Evolutionary conservation across 2,113 vertebrate genomes (phyloP), one percentile per base, ranked within the genome.

Genomic region (Galbula dea): DNA sequence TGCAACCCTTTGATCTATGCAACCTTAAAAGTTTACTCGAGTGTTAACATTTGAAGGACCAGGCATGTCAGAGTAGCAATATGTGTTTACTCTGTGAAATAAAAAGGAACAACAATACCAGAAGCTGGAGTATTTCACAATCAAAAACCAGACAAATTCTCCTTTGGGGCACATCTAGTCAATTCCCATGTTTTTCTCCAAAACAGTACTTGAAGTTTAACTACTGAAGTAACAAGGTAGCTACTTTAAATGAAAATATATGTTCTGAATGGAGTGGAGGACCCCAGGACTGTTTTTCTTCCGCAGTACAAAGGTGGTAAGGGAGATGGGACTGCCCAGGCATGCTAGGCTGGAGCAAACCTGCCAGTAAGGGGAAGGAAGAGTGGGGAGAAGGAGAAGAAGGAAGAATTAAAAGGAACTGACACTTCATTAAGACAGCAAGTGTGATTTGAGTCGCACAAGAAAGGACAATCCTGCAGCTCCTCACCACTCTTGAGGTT

Each of bases 81-180:
- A 52, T 89, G 84, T 94, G 84, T 96, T 96, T 96, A 95, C 63
- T 93, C 58, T 86, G 58, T 52, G 82, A 89, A 95, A 89, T 89
- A 68, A 95, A 96, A 96, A 78, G 57, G 37, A 92, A 86, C 83
- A 93, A 91, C 71, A 94, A 82, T 49, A 83, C 54, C 82, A 94
- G 93, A 96, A 96, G 71, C 74, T 85, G 67, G 54, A 95, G 16
- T 75, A 85, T 95, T 96, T 94, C 91, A 92, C 75, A 89, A 74
- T 90, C 69, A 83, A 51, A 93, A 88, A 48, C 59, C 78, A 89
- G 78, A 91, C 82, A 80, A 92, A 80, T 71, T 93, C 15, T 95
- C 89, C 93, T 96, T 77, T 91, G 91, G 81, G 92, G 75, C 84
- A 87, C 46, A 89, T 91, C 46, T 80, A 91, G 63, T 69, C 69